phyloP scores from a whole-genome alignment of 2,888 invertebrate genomes.

The Brenthis ino region DNA sequence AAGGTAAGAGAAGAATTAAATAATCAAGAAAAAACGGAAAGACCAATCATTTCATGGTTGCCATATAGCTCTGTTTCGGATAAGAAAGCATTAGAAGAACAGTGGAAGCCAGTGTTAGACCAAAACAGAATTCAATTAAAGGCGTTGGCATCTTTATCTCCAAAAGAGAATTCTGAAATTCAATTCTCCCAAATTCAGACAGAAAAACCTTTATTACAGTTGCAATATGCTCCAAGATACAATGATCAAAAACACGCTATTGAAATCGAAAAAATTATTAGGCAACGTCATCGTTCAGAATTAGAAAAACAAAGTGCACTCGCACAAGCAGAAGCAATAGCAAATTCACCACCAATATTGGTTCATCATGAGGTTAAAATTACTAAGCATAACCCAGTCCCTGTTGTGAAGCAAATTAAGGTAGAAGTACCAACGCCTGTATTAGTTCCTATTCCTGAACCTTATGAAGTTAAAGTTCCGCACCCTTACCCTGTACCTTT shows the following conservation, averaged over 20 bases:
- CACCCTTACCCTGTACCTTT: slow-evolving; percentile 51
- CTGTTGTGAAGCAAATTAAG: slow-evolving; percentile 47
- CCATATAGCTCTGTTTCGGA: slow-evolving; percentile 41
- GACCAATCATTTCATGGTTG: slow-evolving; percentile 38
- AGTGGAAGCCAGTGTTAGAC: slow-evolving; percentile 39
- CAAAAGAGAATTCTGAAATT: slow-evolving; percentile 20
- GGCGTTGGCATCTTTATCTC: slow-evolving; percentile 25
- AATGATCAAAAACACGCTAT: slow-evolving; percentile 52
- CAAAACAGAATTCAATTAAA: slow-evolving; percentile 41
- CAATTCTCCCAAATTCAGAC: neutral
- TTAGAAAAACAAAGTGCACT: slow-evolving; percentile 55
- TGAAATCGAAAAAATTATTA: slow-evolving; percentile 54
- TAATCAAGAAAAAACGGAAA: slow-evolving; percentile 30
- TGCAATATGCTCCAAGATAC: slow-evolving; percentile 57
- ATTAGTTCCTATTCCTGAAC: slow-evolving; percentile 54
- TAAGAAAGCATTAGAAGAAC: slow-evolving; percentile 36
- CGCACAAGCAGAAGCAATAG: slow-evolving; percentile 52
- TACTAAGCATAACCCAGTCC: slow-evolving; percentile 47
- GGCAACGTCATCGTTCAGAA: slow-evolving; percentile 41
- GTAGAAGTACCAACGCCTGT: slow-evolving; percentile 47
- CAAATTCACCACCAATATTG: slow-evolving; percentile 49
- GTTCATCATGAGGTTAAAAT: slow-evolving; percentile 51
- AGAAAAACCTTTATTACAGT: slow-evolving; percentile 40
- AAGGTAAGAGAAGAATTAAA: slow-evolving; percentile 31
- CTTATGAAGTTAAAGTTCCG: slow-evolving; percentile 49